Conservation (phyloP, 2,113 vertebrate genomes). For the Boulengerochromis microlepis region DNA sequence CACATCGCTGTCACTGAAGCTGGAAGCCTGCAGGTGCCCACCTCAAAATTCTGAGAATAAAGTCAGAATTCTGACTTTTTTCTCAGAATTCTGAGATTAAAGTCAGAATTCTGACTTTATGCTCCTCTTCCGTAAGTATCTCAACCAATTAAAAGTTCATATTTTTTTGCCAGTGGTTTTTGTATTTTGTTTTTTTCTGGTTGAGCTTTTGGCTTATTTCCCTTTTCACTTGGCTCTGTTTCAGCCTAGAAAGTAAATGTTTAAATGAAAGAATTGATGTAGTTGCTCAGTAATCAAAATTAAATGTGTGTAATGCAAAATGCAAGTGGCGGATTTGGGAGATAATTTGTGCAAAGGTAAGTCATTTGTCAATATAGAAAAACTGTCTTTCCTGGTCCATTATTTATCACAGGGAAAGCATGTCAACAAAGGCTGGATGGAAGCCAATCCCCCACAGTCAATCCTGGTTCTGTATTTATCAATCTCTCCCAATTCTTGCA, state of each 20-base stretch:
- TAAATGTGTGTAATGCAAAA: background rate
- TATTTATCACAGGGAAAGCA: background rate
- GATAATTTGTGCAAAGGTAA: background rate
- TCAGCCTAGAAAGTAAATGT: background rate
- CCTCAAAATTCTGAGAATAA: too few relatives aligned
- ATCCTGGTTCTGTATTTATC: background rate
- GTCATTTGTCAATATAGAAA: background rate
- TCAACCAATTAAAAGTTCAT: background rate
- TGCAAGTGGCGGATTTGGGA: background rate
- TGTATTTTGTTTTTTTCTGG: background rate
- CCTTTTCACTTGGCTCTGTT: background rate
- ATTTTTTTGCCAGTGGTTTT: background rate
- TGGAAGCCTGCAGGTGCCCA: too few relatives aligned
- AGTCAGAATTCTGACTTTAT: too few relatives aligned
- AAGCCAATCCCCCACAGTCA: background rate
- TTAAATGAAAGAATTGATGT: background rate
- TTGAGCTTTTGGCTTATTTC: background rate
- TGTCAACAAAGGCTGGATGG: background rate
- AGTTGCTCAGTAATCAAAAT: background rate
- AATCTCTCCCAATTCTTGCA: background rate
- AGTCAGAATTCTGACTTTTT: too few relatives aligned
- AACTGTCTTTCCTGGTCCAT: background rate
- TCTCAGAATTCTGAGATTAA: too few relatives aligned
- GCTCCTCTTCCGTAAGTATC: too few relatives aligned
- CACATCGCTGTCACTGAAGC: too few relatives aligned